These are phyloP conservation scores for Seriola quinqueradiata DNA, from an alignment of 2,113 vertebrate genomes.

Conservation along the genomic window DNA sequence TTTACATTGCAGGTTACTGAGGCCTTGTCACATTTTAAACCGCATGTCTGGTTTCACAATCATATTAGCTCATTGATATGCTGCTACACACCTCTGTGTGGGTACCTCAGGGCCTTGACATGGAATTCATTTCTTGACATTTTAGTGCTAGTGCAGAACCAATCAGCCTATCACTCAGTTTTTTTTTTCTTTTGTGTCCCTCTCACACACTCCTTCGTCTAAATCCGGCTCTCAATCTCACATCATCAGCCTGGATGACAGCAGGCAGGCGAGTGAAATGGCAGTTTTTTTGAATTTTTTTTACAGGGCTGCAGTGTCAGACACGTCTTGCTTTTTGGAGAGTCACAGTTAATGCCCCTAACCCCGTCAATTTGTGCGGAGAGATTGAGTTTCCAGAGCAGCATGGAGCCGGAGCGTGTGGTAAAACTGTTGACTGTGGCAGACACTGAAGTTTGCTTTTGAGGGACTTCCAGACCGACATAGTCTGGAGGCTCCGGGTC, in stretches of 20 bases:
- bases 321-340: conserved; percentile 35
- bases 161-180: not conserved
- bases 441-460: conserved; percentile 55
- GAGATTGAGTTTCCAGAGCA: conserved; percentile 74
- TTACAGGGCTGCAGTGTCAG: conserved; percentile 14
- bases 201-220: conserved; percentile 4
- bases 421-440: conserved; percentile 70
- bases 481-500: conserved; percentile 61
- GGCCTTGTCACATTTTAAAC: not conserved
- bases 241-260: conserved; percentile 30
- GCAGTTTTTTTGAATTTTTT: not conserved
- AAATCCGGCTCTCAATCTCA: conserved; percentile 41
- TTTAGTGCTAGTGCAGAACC: conserved; percentile 17
- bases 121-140: conserved; percentile 30
- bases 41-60: conserved; percentile 25
- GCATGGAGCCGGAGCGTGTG: conserved; percentile 54
- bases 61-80: not conserved
- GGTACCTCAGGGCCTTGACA: conserved; percentile 3
- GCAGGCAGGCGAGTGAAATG: conserved; percentile 27
- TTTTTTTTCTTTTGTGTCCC: not conserved
- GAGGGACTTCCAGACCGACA: conserved; percentile 66
- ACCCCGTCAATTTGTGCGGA: conserved; percentile 66
- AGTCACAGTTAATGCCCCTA: conserved; percentile 62
- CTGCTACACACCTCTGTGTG: not conserved
- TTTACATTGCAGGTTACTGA: not conserved